phyloP scores from a whole-genome alignment of 2,888 invertebrate species.

The Orthosia gothica region DNA sequence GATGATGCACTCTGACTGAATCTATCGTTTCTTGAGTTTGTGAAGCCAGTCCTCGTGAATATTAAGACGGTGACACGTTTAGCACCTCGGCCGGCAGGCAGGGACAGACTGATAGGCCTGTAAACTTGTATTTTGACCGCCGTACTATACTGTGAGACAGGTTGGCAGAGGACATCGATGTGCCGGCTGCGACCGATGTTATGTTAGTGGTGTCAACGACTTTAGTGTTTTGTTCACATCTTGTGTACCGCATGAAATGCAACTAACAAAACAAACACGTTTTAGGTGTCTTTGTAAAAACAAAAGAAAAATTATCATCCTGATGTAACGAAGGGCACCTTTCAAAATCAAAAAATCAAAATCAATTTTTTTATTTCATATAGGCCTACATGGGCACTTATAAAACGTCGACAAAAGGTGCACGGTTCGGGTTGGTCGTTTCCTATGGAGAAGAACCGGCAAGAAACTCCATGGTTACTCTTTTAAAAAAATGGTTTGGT shows the following conservation, averaged over 20 bases:
- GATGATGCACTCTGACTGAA: slow-evolving; percentile 32
- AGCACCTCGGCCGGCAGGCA: neutral
- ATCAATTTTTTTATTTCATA: no score
- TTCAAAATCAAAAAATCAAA: no score
- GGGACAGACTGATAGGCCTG: neutral
- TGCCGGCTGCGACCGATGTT: neutral
- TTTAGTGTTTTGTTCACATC: neutral
- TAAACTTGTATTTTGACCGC: slow-evolving; percentile 2
- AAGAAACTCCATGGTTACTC: no score
- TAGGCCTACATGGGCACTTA: no score
- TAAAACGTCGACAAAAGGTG: no score
- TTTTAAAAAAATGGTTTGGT: no score
- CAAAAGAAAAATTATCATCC: neutral
- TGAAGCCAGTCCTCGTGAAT: slow-evolving; percentile 15
- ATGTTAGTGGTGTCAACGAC: neutral
- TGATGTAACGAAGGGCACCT: neutral
- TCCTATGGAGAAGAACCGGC: no score
- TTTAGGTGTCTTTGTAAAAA: no score
- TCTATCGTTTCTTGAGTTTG: slow-evolving; percentile 22
- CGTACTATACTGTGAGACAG: no score
- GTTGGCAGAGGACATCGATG: neutral
- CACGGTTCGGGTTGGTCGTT: no score
- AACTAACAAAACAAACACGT: no score
- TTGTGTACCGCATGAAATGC: neutral
- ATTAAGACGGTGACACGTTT: slow-evolving; percentile 15